A percentile compares a stretch with the other conserved stretches of the same genome.
Conservation (phyloP, 2,113 vertebrate genomes). For the Cinclus mexicanus region DNA sequence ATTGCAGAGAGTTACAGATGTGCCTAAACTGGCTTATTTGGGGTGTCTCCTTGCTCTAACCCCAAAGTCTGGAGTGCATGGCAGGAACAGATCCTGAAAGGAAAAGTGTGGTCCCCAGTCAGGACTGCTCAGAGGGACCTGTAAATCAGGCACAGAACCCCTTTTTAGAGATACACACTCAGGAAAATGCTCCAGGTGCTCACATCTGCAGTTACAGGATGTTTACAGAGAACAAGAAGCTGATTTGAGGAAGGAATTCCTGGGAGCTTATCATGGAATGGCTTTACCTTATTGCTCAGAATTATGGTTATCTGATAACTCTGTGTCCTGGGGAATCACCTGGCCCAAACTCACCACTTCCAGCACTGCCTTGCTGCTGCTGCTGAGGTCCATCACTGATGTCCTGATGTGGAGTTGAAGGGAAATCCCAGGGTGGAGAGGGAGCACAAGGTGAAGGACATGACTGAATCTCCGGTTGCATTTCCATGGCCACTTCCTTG, state of each 20-base stretch:
- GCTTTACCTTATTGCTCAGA: background rate
- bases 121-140: background rate
- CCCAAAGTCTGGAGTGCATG: background rate
- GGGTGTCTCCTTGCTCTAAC: background rate
- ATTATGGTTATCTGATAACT: background rate
- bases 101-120: background rate
- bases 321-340: background rate
- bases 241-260: background rate
- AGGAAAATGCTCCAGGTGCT: background rate
- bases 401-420: background rate
- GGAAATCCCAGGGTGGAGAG: background rate
- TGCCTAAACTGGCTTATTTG: background rate
- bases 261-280: background rate
- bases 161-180: background rate
- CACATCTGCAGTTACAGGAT: background rate
- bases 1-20: background rate
- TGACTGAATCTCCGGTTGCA: accelerated
- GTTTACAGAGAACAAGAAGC: background rate
- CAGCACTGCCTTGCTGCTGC: background rate
- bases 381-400: background rate
- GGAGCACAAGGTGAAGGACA: background rate
- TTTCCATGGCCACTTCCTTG: background rate
- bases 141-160: background rate
- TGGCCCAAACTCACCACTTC: background rate
- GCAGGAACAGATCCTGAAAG: background rate